Evolutionary conservation across 2,888 invertebrate genomes (phyloP).

Genomic region (Drosophila nr. fundita): DNA sequence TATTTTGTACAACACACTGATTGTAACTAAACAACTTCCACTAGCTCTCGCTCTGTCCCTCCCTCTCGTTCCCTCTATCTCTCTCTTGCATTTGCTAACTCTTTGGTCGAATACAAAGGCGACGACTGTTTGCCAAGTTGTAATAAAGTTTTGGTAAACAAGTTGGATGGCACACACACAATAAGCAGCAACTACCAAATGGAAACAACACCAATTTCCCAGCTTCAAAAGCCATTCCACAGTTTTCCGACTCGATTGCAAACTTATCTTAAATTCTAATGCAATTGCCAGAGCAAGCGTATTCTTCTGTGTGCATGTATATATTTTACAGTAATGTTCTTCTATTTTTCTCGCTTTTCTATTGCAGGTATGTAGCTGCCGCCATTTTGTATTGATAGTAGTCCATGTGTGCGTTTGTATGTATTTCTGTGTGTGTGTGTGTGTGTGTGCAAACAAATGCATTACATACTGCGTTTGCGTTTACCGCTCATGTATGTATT

Average conservation of each 20-base stretch:
- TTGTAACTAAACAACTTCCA: conserved; percentile 54
- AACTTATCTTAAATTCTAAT: conserved; percentile 79
- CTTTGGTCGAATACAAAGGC: conserved; percentile 64
- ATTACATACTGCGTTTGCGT: conserved; percentile 44
- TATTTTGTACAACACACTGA: conserved; percentile 62
- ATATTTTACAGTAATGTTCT: conserved; percentile 66
- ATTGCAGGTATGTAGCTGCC: conserved; percentile 67
- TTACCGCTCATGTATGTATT: conserved; percentile 35
- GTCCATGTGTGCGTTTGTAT: conserved; percentile 12
- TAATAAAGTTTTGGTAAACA: conserved; percentile 80
- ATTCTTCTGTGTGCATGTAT: conserved; percentile 33
- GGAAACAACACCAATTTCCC: conserved; percentile 30
- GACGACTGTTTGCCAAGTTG: conserved; percentile 79
- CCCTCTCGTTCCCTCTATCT: not conserved
- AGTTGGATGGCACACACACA: conserved; percentile 36
- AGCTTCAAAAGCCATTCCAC: conserved; percentile 4
- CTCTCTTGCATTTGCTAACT: not conserved
- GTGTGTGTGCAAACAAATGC: conserved; percentile 66
- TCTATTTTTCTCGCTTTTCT: conserved; percentile 46
- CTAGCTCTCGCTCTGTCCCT: not conserved
- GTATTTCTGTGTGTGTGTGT: conserved; percentile 13
- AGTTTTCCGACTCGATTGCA: conserved; percentile 8
- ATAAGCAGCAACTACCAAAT: conserved; percentile 36
- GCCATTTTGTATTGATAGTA: conserved; percentile 64
- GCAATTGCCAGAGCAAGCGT: conserved; percentile 48